A percentile compares a stretch with the other conserved stretches of the same genome.
Evolutionary conservation across 2,797 vertebrate genomes (phyloP).

Genomic region (Glossophaga mutica): DNA sequence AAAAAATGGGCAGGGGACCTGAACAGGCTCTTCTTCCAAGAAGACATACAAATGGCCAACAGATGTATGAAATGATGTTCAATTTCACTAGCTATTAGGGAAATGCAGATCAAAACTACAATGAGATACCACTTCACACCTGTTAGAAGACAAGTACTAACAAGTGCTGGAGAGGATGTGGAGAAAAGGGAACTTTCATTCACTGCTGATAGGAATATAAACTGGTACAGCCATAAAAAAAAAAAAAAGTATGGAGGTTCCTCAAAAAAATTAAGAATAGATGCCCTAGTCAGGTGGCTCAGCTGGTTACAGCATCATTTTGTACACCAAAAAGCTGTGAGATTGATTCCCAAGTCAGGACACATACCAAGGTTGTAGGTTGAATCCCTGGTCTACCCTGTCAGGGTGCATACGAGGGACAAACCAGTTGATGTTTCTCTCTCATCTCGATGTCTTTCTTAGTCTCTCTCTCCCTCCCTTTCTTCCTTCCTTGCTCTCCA

Average conservation of each 20-base stretch:
- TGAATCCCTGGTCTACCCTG: too few species aligned
- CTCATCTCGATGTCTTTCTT: too few species aligned
- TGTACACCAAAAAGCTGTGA: too few species aligned
- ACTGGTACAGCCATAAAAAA: background rate
- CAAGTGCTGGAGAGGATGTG: background rate
- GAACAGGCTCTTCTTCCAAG: background rate
- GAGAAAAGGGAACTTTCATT: background rate
- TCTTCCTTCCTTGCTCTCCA: too few species aligned
- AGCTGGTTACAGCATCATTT: too few species aligned
- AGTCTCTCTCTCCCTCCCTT: too few species aligned
- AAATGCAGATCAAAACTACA: background rate
- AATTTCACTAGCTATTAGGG: background rate
- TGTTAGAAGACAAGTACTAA: background rate
- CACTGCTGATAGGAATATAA: background rate
- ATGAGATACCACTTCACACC: background rate
- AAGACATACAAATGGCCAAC: background rate
- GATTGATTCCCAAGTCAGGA: too few species aligned
- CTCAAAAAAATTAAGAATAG: background rate
- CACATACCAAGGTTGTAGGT: too few species aligned
- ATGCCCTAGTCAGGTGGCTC: too few species aligned
- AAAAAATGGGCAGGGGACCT: background rate
- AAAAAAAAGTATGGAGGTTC: background rate
- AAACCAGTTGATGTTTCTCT: too few species aligned
- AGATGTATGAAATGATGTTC: background rate
- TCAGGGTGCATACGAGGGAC: too few species aligned